Base-by-base conservation (phyloP, 2,888 invertebrate genomes). In the Cotesia congregata region DNA sequence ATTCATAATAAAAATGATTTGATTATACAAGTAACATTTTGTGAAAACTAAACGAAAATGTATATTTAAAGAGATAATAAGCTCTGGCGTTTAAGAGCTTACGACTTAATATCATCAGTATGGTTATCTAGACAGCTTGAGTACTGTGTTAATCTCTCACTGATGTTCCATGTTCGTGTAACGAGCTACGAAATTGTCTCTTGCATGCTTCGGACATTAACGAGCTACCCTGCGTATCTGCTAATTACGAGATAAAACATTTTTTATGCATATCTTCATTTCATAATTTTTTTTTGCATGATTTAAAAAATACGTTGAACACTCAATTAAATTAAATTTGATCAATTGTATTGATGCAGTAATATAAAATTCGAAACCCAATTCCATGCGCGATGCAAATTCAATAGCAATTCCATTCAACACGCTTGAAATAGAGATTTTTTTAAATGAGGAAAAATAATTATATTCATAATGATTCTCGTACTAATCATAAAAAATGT, bases 61-160 rank as follows among this genome's bases (percentile, higher is more conserved):
- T 30, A 9, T 12, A 50, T 2, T 50, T 50, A 50, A 50, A 50
- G 1, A 50, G 73, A 64, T 17, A 67, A 70, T 20, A 67, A 74
- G 67, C 62, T 62, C 67, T 15, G 74, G 72, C 12, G 20, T 65
- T 30, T 65, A 38, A 65, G 41, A 70, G 60, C 79, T 74, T 74
- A 76, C 68, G 61, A 67, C 17, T 68, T 77, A 78, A 78, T 77
- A 60, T 75, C 73, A 72, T 73, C 67, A 70, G 15, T 67, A 41
- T 39, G 74, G 74, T 79, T 79, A 78, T 78, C 74, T 75, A 68
- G 72, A 77, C 72, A 67, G 75, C 68, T 62, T 74, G 39, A 67
- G 61, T 59, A 12, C 62, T 17, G 61, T 50, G 64, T 73, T 71
- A 76, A 75, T 73, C 73, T 74, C 39, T 62, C 67, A 70, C 68